These are phyloP conservation scores for Mionectes macconnelli DNA, from an alignment of 2,113 vertebrate species.

Conservation along the genomic window DNA sequence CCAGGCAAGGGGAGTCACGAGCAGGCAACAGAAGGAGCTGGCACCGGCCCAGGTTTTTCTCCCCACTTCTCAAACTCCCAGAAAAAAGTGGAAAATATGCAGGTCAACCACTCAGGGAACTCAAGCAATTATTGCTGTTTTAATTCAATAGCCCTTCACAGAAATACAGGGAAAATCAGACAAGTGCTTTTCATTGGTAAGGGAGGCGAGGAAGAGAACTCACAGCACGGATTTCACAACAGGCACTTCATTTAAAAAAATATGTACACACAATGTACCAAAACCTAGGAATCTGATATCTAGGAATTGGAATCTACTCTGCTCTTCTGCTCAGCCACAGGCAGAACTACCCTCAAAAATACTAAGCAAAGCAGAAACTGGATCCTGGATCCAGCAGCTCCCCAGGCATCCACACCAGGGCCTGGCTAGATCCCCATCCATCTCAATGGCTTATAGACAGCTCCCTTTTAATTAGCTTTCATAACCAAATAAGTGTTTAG, in stretches of 20 bases:
- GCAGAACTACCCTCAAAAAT: background rate
- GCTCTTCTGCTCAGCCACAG: background rate
- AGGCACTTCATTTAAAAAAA: background rate
- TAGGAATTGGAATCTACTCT: background rate
- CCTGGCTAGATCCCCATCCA: background rate
- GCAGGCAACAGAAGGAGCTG: background rate
- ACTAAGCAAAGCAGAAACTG: background rate
- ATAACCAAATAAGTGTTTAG: background rate
- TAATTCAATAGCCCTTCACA: background rate
- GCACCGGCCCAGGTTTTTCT: background rate
- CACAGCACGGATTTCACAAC: background rate
- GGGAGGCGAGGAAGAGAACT: background rate
- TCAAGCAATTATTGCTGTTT: background rate
- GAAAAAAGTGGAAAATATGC: background rate
- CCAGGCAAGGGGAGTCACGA: accelerated
- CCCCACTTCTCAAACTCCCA: background rate
- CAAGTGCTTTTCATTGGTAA: background rate
- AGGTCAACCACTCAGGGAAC: background rate
- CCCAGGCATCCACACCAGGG: background rate
- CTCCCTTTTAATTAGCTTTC: conserved; percentile 36
- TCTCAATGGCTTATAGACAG: background rate
- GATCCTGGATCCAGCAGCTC: background rate
- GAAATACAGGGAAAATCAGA: background rate
- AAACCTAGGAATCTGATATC: background rate
- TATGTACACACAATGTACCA: background rate